Percentiles rank a stretch among this genome's conserved stretches.
These are phyloP conservation scores for Albula glossodonta DNA, from an alignment of 2,113 vertebrate species.

Conservation along the genomic window DNA sequence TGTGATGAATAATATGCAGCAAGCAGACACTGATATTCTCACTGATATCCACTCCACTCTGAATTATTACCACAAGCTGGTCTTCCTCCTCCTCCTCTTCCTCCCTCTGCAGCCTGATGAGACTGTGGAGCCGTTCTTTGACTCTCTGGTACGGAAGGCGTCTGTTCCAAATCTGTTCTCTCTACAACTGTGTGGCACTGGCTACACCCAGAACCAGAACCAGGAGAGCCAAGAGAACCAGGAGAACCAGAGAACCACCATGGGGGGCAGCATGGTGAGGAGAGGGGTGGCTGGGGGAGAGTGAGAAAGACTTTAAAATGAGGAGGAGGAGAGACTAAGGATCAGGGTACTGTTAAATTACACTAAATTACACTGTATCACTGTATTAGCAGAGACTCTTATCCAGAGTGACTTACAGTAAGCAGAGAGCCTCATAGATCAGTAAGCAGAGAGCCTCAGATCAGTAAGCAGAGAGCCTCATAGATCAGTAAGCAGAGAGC, in stretches of 20 bases:
- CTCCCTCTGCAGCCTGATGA: conserved; percentile 80
- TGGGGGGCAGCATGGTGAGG: conserved; percentile 95
- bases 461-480: too few species aligned
- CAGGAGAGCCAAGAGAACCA: conserved; percentile 59
- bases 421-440: too few species aligned
- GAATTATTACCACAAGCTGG: too few species aligned
- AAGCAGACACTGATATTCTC: too few species aligned
- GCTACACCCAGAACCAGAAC: conserved; percentile 85
- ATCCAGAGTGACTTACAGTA: too few species aligned
- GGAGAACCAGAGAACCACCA: conserved; percentile 62
- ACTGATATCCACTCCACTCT: too few species aligned
- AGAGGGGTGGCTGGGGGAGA: neutral
- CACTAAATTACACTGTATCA: too few species aligned
- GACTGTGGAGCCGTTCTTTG: conserved; percentile 93
- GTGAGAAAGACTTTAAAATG: rapidly evolving
- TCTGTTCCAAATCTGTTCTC: conserved; percentile 91
- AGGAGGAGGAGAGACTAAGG: neutral
- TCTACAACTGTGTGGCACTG: conserved; percentile 90
- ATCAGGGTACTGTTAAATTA: too few species aligned
- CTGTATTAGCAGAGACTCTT: too few species aligned
- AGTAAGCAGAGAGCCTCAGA: too few species aligned
- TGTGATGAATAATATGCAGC: too few species aligned
- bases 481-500: too few species aligned
- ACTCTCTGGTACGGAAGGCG: conserved; percentile 93
- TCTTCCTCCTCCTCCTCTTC: conserved; percentile 4